These are phyloP conservation scores for Eilema caniola DNA, from an alignment of 2,888 invertebrate genomes.

Conservation along the genomic window DNA sequence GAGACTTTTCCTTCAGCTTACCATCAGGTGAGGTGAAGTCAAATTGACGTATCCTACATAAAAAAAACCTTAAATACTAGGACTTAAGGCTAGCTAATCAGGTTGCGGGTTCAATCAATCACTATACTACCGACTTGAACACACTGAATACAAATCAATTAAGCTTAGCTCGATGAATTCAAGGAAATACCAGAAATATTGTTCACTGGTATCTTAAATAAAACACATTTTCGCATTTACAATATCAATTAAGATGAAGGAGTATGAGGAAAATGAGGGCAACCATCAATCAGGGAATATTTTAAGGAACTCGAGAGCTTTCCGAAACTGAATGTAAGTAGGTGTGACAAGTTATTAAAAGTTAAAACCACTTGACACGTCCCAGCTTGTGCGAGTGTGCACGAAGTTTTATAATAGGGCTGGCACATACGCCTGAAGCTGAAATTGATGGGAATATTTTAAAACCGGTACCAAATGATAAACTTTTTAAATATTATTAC, in stretches of 20 bases:
- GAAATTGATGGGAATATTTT: background rate
- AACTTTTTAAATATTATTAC: no score
- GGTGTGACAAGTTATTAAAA: constrained; percentile 47
- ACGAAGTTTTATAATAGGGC: background rate
- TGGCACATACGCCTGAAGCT: background rate
- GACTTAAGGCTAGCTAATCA: no score
- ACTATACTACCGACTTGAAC: no score
- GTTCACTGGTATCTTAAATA: no score
- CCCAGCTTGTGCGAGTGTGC: background rate
- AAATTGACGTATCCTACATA: no score
- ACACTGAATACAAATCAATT: no score
- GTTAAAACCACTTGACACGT: constrained; percentile 27
- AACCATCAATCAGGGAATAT: background rate
- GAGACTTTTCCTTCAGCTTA: no score
- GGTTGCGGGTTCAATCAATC: no score
- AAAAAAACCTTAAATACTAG: no score
- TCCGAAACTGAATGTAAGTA: constrained; percentile 11
- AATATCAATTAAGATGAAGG: background rate
- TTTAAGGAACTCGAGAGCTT: background rate
- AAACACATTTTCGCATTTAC: background rate
- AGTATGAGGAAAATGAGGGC: background rate
- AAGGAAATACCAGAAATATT: no score
- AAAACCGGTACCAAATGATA: background rate
- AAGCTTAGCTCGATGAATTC: no score
- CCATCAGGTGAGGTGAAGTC: no score